These are phyloP conservation scores for Trissolcus japonicus DNA, from an alignment of 2,888 invertebrate species.

Conservation along the genomic window DNA sequence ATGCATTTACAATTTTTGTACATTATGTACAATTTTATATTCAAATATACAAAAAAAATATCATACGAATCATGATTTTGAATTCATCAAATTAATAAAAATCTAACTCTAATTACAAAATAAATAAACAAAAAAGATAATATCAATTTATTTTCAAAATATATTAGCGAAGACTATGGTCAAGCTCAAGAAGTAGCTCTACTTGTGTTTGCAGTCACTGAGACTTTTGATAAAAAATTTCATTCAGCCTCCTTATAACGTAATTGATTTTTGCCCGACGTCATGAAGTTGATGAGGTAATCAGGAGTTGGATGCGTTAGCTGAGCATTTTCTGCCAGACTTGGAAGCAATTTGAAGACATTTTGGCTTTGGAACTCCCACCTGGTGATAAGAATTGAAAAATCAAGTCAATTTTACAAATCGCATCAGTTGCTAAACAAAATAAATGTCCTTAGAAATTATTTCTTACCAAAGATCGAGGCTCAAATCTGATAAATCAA, in stretches of 20 bases:
- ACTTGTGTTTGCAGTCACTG: too few relatives aligned
- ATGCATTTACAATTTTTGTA: not conserved
- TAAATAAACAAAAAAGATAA: too few relatives aligned
- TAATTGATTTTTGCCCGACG: not conserved
- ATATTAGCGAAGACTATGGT: too few relatives aligned
- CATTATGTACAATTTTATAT: not conserved
- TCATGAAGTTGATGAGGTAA: conserved; percentile 66
- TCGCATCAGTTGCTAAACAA: not conserved
- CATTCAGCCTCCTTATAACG: not conserved
- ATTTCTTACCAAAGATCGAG: not conserved
- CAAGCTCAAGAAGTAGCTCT: too few relatives aligned
- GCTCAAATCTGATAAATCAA: not conserved
- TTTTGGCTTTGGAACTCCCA: conserved; percentile 69
- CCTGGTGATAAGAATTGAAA: conserved; percentile 52
- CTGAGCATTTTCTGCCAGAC: conserved; percentile 62
- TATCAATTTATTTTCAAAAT: too few relatives aligned
- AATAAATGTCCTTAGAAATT: not conserved
- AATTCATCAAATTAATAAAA: too few relatives aligned
- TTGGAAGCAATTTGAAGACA: conserved; percentile 61
- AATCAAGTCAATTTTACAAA: not conserved
- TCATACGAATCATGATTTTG: too few relatives aligned
- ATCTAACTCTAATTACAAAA: too few relatives aligned
- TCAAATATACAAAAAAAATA: not conserved
- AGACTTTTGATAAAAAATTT: not conserved
- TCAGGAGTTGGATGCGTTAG: conserved; percentile 65